Evolutionary conservation across 2,797 vertebrate genomes (phyloP), one percentile per base, ranked within the genome.

Genomic region (Gymnodraco acuticeps): DNA sequence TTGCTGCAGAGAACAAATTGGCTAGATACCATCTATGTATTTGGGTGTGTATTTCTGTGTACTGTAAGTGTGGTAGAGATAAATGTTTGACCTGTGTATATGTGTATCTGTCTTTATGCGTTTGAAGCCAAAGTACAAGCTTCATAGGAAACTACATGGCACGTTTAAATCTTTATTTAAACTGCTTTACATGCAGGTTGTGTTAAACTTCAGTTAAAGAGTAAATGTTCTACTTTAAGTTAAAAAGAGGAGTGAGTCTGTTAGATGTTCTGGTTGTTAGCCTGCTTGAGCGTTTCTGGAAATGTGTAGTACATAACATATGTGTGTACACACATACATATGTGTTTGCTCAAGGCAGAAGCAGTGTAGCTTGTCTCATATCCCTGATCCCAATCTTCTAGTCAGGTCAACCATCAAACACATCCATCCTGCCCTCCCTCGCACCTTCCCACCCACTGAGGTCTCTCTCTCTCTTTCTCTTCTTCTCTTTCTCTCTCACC

Each of bases 341-440:
- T 82, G 86, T 89, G 85, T 88, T 91, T 72, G 81, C 89, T 90
- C 82, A 83, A 81, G 88, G 89, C 91, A 92, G 85, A 93, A 87
- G 77, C 82, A 85, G 82, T 70, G 89, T 84, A 92, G 91, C 86
- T 82, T 33, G 77, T 92, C 90, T 92, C 93, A 95, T 90, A 95
- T 94, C 94, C 93, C 87, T 97, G 96, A 96, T 99, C 96, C 96
- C 97, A 99, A 97, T 99, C 95, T 98, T 98, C 97, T 93, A 92
- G 96, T 96, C 95, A 98, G 97, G 97, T 99, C 98, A 99, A 98
- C 96, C 97, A 97, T 97, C 97, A 98, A 96, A 97, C 93, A 90
- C 90, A 93, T 94, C 92, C 94, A 94, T 94, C 94, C 94, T 94
- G 92, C 89, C 88, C 91, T 88, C 87, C 87, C 87, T 89, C 71